These are phyloP conservation scores for Eurystomus gularis DNA, from an alignment of 2,113 vertebrate genomes.

Conservation along the genomic window DNA sequence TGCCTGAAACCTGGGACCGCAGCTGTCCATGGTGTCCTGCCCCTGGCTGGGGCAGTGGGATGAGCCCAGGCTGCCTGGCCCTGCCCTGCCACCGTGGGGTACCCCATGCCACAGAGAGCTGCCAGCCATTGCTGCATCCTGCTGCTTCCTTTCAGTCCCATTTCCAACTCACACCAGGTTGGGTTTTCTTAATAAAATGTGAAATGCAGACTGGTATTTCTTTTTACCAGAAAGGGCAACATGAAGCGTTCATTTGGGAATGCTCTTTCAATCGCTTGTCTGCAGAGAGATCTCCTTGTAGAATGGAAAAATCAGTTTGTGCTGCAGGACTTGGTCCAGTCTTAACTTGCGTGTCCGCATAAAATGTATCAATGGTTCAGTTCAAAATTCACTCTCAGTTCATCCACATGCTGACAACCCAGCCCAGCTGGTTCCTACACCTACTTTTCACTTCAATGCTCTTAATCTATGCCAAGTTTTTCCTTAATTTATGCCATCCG, in stretches of 20 bases:
- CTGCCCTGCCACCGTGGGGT: background rate
- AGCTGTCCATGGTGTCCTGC: background rate
- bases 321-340: background rate
- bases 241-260: background rate
- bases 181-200: background rate
- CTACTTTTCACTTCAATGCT: background rate
- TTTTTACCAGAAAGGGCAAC: background rate
- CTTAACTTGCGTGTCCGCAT: background rate
- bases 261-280: background rate
- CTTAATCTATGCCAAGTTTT: background rate
- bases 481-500: background rate
- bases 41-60: background rate
- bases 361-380: background rate
- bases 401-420: background rate
- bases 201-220: background rate
- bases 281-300: background rate
- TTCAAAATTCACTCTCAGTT: background rate
- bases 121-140: background rate
- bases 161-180: background rate
- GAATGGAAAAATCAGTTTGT: background rate
- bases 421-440: background rate
- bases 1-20: background rate
- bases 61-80: background rate
- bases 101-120: background rate
- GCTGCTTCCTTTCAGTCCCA: background rate